Conservation (phyloP, 2,113 vertebrate genomes). For the Vulpes lagopus region DNA sequence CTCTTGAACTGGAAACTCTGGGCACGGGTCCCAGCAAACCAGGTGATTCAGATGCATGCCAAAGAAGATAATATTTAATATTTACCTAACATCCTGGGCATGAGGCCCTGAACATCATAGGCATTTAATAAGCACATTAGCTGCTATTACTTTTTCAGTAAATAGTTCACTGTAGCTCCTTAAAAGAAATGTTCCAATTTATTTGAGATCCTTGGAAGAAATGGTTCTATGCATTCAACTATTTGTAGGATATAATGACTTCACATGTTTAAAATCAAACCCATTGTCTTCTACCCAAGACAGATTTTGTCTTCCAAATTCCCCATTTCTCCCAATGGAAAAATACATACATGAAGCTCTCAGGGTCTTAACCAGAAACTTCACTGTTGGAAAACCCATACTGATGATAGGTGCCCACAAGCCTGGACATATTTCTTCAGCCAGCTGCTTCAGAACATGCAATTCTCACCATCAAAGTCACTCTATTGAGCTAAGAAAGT, state of each 20-base stretch:
- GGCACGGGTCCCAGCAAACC: constrained; percentile 1
- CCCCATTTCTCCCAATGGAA: background rate
- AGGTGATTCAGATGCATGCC: background rate
- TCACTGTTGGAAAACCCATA: background rate
- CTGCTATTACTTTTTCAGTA: constrained; percentile 36
- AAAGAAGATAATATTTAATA: constrained; percentile 10
- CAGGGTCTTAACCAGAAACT: background rate
- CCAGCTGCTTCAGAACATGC: background rate
- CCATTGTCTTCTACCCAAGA: constrained; percentile 52
- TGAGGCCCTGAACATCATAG: background rate
- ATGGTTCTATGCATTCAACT: constrained; percentile 9
- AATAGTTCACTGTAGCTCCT: constrained; percentile 3
- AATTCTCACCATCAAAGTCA: constrained; percentile 1
- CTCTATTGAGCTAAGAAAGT: background rate
- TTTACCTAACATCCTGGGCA: constrained; percentile 36
- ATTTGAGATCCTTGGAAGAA: constrained; percentile 54
- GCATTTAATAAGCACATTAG: constrained; percentile 54
- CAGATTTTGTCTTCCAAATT: background rate
- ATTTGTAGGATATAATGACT: constrained; percentile 27
- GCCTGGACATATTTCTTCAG: background rate
- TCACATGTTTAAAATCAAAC: constrained; percentile 38
- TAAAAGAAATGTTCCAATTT: constrained; percentile 29
- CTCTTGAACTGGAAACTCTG: constrained; percentile 22
- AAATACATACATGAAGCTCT: background rate
- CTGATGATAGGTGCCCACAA: background rate